These are phyloP conservation scores for Apaloderma vittatum DNA, from an alignment of 2,113 vertebrate genomes.

Conservation along the genomic window DNA sequence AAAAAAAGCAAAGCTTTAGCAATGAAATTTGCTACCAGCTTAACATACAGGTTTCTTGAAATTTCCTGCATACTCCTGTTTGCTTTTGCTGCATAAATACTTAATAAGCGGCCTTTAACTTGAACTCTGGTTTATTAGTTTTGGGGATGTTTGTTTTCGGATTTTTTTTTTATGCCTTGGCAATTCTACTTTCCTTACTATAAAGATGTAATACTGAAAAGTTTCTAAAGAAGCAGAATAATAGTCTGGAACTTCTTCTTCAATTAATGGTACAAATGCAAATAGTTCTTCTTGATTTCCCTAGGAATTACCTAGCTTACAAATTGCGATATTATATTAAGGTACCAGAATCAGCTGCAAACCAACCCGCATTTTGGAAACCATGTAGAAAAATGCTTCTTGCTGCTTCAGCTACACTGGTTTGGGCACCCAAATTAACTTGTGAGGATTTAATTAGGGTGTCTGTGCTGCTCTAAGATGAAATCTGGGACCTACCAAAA, in stretches of 20 bases:
- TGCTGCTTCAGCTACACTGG: not conserved
- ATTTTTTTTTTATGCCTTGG: not conserved
- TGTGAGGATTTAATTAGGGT: not conserved
- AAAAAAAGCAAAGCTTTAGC: not conserved
- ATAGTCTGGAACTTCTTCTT: not conserved
- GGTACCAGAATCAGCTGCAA: not conserved
- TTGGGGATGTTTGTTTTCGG: not conserved
- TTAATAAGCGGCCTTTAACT: not conserved
- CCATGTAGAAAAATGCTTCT: not conserved
- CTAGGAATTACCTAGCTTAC: not conserved
- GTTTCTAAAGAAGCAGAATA: not conserved
- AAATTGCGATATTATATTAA: not conserved
- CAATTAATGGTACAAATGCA: not conserved
- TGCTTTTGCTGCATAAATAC: not conserved
- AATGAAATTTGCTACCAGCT: not conserved
- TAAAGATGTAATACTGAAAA: not conserved
- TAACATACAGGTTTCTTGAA: not conserved
- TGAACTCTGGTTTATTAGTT: not conserved
- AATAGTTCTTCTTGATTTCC: not conserved
- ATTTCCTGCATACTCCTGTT: not conserved
- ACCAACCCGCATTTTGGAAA: not conserved
- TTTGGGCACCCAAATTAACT: not conserved
- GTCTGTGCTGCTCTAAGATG: not conserved
- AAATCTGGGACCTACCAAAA: not conserved
- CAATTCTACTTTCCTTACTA: not conserved